Conservation (phyloP, 2,797 vertebrate species). For the Xenentodon cancila region DNA sequence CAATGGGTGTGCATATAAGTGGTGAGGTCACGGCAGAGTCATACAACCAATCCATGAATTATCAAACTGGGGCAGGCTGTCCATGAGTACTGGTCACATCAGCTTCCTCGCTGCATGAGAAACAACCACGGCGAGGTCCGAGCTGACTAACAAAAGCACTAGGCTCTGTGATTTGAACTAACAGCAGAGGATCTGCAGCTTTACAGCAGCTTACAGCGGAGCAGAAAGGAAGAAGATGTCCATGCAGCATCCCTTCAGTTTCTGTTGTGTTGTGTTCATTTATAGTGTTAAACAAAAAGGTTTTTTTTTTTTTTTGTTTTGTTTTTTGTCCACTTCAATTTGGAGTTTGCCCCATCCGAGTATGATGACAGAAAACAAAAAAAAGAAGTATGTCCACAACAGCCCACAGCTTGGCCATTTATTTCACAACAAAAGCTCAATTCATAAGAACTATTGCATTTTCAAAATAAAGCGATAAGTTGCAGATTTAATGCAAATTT, state of each 20-base stretch:
- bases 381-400: neutral
- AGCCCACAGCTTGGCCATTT: neutral
- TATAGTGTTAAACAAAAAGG: conserved; percentile 4
- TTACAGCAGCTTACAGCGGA: conserved; percentile 28
- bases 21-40: conserved; percentile 5
- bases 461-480: conserved; percentile 12
- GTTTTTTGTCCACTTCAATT: conserved; percentile 11
- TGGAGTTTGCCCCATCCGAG: conserved; percentile 9
- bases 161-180: conserved; percentile 15
- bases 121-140: conserved; percentile 32
- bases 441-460: neutral
- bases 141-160: conserved; percentile 26
- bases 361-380: too few species aligned
- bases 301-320: too few species aligned
- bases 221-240: conserved; percentile 11
- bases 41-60: conserved; percentile 29
- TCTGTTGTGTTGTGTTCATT: conserved; percentile 15
- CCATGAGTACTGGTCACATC: conserved; percentile 30
- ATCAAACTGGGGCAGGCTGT: conserved; percentile 33
- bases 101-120: conserved; percentile 40
- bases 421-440: conserved; percentile 1
- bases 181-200: conserved; percentile 39
- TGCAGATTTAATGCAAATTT: conserved; percentile 6
- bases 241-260: conserved; percentile 13
- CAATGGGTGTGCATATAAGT: conserved; percentile 4